Percentiles rank a stretch among this genome's conserved stretches.
Evolutionary conservation across 37 sponge, comb jelly and placozoan species (phyloP).

Genomic region (Aphrocallistes beatrix): DNA sequence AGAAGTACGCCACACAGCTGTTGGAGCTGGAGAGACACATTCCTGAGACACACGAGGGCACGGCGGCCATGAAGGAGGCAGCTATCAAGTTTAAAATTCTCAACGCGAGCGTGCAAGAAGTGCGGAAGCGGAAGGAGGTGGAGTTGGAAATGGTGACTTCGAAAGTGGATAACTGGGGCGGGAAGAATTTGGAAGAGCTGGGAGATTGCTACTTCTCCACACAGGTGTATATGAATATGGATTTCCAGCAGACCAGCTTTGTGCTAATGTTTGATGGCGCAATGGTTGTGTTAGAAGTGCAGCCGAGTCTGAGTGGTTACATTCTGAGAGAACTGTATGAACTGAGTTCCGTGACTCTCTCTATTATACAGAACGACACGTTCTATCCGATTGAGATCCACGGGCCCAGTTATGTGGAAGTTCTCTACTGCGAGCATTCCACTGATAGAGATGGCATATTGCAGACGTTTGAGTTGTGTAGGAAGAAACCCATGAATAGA

Average conservation of each 20-base stretch:
- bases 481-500: not conserved
- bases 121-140: slow-evolving; percentile 67
- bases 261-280: slow-evolving; percentile 52
- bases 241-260: slow-evolving; percentile 23
- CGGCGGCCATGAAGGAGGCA: not conserved
- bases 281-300: slow-evolving; percentile 56
- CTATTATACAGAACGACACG: not conserved
- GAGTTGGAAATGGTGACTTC: slow-evolving; percentile 75
- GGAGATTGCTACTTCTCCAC: slow-evolving; percentile 4
- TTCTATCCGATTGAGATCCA: not conserved
- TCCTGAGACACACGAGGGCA: not conserved
- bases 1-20: slow-evolving; percentile 65
- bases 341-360: not conserved
- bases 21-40: slow-evolving; percentile 70
- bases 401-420: not conserved
- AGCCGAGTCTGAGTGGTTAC: slow-evolving; percentile 71
- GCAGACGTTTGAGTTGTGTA: not conserved
- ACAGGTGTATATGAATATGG: slow-evolving; percentile 16
- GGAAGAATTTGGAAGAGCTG: slow-evolving; percentile 20
- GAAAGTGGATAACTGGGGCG: slow-evolving; percentile 64
- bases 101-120: slow-evolving; percentile 49
- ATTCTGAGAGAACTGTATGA: slow-evolving; percentile 26
- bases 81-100: not conserved
- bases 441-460: slow-evolving; percentile 5
- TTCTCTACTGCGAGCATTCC: not conserved